phyloP scores from a whole-genome alignment of 2,113 vertebrate species.

The Myrmophylax atrothorax region DNA sequence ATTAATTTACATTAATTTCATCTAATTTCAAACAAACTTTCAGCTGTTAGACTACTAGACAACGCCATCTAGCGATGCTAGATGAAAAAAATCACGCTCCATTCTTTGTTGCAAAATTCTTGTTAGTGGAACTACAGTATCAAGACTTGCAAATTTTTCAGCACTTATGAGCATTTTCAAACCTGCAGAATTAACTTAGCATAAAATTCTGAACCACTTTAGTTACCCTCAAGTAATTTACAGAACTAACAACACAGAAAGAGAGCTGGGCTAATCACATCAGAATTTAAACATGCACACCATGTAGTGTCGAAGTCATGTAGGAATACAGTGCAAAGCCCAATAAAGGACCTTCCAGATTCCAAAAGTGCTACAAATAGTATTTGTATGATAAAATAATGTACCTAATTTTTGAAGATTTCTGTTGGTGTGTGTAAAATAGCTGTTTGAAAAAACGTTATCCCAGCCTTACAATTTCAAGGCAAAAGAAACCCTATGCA shows the following conservation, averaged over 20 bases:
- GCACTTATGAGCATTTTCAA: not conserved
- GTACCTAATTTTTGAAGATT: not conserved
- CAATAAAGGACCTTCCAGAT: not conserved
- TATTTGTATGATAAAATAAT: not conserved
- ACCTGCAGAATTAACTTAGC: not conserved
- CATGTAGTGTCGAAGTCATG: not conserved
- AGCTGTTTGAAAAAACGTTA: not conserved
- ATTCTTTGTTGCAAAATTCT: not conserved
- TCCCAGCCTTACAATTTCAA: not conserved
- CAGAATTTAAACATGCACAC: not conserved
- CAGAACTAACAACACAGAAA: not conserved
- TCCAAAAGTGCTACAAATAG: not conserved
- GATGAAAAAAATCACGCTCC: not conserved
- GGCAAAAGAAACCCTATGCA: not conserved
- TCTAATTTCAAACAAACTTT: not conserved
- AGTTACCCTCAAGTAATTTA: not conserved
- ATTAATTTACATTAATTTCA: not conserved
- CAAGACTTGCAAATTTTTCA: not conserved
- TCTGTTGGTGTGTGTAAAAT: not conserved
- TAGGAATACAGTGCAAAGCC: not conserved
- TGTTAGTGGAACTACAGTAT: not conserved
- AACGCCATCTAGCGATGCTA: slow-evolving; percentile 47
- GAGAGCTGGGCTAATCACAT: not conserved
- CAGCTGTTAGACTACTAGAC: not conserved
- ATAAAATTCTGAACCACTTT: not conserved